These are phyloP conservation scores for Mizuhopecten yessoensis DNA, from an alignment of 1,140 invertebrate species.

Conservation along the genomic window DNA sequence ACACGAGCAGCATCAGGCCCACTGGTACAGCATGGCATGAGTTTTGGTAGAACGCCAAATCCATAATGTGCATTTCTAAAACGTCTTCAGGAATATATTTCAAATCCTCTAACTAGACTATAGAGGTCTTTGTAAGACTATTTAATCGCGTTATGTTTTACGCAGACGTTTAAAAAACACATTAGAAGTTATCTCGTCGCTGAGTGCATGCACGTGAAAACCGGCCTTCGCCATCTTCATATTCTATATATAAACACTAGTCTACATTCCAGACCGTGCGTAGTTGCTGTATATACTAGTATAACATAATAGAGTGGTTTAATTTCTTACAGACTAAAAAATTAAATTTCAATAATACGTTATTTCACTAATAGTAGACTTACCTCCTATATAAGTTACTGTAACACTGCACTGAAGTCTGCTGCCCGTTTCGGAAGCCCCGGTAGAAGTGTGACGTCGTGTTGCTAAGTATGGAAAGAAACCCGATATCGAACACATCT, in stretches of 20 bases:
- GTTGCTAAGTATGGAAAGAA: background rate
- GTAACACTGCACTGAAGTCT: background rate
- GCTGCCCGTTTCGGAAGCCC: background rate
- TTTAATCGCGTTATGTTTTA: background rate
- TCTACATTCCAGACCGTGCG: background rate
- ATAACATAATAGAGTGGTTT: background rate
- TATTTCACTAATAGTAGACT: background rate
- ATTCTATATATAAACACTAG: background rate
- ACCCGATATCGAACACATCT: conserved; percentile 33
- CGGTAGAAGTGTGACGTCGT: background rate
- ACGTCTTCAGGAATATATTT: background rate
- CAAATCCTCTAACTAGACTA: background rate
- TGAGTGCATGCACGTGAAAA: background rate
- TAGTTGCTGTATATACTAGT: background rate
- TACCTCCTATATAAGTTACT: background rate
- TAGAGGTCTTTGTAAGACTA: background rate
- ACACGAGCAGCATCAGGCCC: background rate
- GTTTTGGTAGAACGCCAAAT: background rate
- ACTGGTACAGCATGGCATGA: background rate
- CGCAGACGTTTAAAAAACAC: background rate
- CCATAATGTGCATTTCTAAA: background rate
- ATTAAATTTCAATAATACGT: background rate
- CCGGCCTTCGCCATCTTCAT: background rate
- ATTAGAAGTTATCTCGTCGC: background rate
- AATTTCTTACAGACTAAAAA: no score